These are phyloP conservation scores for Thalpophila matura DNA, from an alignment of 2,888 invertebrate genomes.

Conservation along the genomic window DNA sequence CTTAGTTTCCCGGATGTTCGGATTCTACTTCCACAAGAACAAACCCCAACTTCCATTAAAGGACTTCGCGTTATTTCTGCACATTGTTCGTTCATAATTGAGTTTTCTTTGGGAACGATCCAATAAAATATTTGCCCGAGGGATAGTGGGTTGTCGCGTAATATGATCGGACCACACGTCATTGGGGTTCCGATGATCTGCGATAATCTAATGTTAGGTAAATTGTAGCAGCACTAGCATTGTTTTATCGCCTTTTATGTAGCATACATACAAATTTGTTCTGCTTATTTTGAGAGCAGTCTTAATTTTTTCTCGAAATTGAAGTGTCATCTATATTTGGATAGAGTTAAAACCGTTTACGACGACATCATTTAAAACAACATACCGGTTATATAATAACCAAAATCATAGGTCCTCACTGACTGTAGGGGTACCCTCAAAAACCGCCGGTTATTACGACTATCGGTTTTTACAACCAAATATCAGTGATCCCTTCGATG, in stretches of 20 bases:
- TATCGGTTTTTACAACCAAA: too few species aligned
- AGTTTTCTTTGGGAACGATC: conserved; percentile 81
- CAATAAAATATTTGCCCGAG: conserved; percentile 76
- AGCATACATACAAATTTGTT: conserved; percentile 5
- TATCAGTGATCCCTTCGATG: too few species aligned
- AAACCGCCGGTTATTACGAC: too few species aligned
- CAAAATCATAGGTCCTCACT: too few species aligned
- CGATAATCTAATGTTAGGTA: conserved; percentile 45
- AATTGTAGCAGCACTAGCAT: conserved; percentile 2
- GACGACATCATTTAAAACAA: too few species aligned
- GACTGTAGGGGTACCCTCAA: too few species aligned
- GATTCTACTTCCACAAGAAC: conserved; percentile 56
- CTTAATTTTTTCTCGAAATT: too few species aligned
- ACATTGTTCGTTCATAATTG: conserved; percentile 79
- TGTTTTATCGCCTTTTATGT: conserved; percentile 24
- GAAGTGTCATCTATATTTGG: too few species aligned
- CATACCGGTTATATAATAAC: too few species aligned
- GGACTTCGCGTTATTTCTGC: conserved; percentile 66
- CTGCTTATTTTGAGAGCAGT: too few species aligned
- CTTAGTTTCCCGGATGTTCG: conserved; percentile 22
- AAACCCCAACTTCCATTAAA: conserved; percentile 68
- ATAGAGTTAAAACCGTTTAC: too few species aligned
- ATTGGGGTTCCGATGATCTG: conserved; percentile 45
- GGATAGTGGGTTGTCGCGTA: conserved; percentile 58
- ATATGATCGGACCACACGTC: conserved; percentile 66